These are phyloP conservation scores for Melanotaenia trifasciata DNA, from an alignment of 2,797 vertebrate genomes.

Conservation along the genomic window DNA sequence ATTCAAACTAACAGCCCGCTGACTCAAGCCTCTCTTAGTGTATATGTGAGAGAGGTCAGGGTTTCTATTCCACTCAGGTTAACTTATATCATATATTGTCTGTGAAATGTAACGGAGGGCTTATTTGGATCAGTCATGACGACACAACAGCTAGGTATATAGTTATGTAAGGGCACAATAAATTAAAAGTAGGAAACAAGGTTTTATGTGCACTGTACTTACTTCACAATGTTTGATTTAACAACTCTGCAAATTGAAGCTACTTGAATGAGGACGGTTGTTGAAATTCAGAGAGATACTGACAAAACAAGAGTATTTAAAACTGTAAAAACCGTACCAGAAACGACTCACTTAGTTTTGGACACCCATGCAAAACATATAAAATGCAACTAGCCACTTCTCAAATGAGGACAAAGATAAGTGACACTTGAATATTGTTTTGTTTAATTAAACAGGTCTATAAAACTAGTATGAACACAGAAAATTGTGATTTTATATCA, in stretches of 20 bases:
- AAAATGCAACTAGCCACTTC: conserved; percentile 4
- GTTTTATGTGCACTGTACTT: neutral
- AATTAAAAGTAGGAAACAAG: conserved; percentile 25
- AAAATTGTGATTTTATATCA: neutral
- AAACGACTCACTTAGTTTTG: conserved; percentile 18
- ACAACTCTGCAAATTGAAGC: conserved; percentile 20
- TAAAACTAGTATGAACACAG: neutral
- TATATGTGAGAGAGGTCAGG: conserved; percentile 80
- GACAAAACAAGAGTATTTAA: conserved; percentile 10
- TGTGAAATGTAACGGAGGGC: conserved; percentile 42
- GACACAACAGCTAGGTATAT: conserved; percentile 49
- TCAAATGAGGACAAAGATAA: too few relatives aligned
- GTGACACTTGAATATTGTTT: too few relatives aligned
- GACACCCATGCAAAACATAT: neutral
- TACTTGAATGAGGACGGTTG: conserved; percentile 15
- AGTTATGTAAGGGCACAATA: conserved; percentile 22
- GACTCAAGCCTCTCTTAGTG: conserved; percentile 79
- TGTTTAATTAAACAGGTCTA: too few relatives aligned
- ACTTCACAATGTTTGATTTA: conserved; percentile 30
- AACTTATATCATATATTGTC: conserved; percentile 70
- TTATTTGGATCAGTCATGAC: conserved; percentile 58
- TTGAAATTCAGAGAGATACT: neutral
- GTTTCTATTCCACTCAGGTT: conserved; percentile 77
- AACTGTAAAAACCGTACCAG: neutral
- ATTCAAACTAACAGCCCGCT: conserved; percentile 81